Evolutionary conservation across 23 tunicate species (phyloP).

Genomic region (Styela clava): DNA sequence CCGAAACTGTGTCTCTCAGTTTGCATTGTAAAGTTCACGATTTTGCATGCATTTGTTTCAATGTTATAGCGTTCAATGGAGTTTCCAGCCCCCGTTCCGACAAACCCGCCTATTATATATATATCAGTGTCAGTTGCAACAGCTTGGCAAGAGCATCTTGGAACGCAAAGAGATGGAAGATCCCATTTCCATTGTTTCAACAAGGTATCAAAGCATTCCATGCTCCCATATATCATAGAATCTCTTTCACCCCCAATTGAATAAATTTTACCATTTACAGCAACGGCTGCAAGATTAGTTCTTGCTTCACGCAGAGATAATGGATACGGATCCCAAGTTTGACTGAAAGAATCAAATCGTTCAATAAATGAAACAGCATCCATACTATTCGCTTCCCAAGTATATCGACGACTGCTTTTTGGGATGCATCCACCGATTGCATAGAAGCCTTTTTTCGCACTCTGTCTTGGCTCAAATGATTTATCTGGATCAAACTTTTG

Average conservation of each 20-base stretch:
- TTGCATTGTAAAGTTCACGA: slow-evolving; percentile 21
- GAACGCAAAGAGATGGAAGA: slow-evolving; percentile 1
- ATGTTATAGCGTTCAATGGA: slow-evolving; percentile 21
- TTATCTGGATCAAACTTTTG: not conserved
- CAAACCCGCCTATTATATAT: slow-evolving; percentile 13
- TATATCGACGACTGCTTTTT: not conserved
- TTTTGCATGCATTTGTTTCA: slow-evolving; percentile 7
- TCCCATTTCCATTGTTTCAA: slow-evolving; percentile 22
- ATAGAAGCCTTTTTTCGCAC: slow-evolving; percentile 24
- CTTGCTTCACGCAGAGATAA: slow-evolving; percentile 7
- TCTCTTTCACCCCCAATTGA: slow-evolving; percentile 30
- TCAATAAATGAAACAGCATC: slow-evolving; percentile 25
- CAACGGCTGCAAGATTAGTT: not conserved
- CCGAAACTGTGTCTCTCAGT: slow-evolving; percentile 33
- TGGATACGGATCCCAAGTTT: slow-evolving; percentile 22
- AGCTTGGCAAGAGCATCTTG: slow-evolving; percentile 15
- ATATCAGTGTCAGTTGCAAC: not conserved
- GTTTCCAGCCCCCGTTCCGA: slow-evolving; percentile 16
- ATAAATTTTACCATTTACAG: slow-evolving; percentile 28
- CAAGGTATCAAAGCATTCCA: slow-evolving; percentile 22
- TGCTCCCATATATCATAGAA: slow-evolving; percentile 30
- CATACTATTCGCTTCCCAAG: not conserved
- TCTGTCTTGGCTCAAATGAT: slow-evolving; percentile 2
- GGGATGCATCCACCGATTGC: slow-evolving; percentile 17
- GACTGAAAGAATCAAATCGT: slow-evolving; percentile 14